These are phyloP conservation scores for Conus betulinus DNA, from an alignment of 1,140 invertebrate species.

Conservation along the genomic window DNA sequence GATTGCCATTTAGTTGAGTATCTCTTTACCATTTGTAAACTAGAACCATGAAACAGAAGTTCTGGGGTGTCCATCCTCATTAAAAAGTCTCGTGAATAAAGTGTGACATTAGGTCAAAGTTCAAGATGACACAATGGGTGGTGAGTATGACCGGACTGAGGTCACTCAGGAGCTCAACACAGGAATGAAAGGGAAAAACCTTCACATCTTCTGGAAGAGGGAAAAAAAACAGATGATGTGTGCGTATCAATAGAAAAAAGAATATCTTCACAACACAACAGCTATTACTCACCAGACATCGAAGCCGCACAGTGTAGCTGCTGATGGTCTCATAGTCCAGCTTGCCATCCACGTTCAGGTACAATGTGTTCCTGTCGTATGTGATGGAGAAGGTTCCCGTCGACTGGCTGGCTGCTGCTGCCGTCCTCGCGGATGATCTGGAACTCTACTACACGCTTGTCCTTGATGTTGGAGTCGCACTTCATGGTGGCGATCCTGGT, in stretches of 20 bases:
- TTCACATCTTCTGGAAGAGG: background rate
- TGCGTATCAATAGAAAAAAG: too few species aligned
- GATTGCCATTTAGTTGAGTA: too few species aligned
- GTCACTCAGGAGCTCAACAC: too few species aligned
- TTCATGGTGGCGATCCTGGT: constrained; percentile 54
- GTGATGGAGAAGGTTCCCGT: constrained; percentile 55
- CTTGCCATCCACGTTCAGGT: constrained; percentile 50
- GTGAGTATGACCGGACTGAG: too few species aligned
- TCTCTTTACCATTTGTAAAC: too few species aligned
- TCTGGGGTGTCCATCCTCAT: too few species aligned
- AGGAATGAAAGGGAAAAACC: background rate
- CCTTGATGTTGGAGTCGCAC: constrained; percentile 57
- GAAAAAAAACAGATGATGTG: background rate
- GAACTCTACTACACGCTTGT: constrained; percentile 50
- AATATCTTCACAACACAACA: too few species aligned
- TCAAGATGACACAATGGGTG: too few species aligned
- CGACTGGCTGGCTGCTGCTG: constrained; percentile 30
- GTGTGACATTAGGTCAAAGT: too few species aligned
- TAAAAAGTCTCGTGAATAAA: too few species aligned
- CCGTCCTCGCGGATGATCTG: constrained; percentile 56
- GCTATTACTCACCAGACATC: constrained; percentile 55
- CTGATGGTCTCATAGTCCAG: constrained; percentile 59
- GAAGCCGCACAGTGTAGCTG: constrained; percentile 55
- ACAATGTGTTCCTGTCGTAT: constrained; percentile 48
- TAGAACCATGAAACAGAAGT: too few species aligned